Percentiles rank a stretch among this genome's conserved stretches.
phyloP scores from a whole-genome alignment of 2,797 vertebrate species.

The Hypotaenidia okinawae region DNA sequence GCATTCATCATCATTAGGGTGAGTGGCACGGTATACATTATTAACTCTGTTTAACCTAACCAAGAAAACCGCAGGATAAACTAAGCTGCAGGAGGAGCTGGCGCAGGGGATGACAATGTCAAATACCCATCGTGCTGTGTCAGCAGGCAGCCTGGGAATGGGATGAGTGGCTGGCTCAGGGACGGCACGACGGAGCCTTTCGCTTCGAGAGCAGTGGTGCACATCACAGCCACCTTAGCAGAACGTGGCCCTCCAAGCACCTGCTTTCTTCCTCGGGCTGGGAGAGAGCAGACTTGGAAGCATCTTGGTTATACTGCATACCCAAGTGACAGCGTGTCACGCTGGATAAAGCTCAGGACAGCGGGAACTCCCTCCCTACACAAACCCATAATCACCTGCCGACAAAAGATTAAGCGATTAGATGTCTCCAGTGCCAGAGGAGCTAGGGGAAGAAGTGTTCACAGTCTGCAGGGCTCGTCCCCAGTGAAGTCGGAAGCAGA shows the following conservation, averaged over 20 bases:
- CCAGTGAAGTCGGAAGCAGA: not conserved
- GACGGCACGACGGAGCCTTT: not conserved
- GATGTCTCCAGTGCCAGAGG: not conserved
- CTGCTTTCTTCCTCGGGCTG: not conserved
- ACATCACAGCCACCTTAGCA: not conserved
- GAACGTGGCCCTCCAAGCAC: not conserved
- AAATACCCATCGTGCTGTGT: not conserved
- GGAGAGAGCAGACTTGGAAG: not conserved
- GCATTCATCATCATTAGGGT: not conserved
- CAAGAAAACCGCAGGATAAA: slow-evolving; percentile 9
- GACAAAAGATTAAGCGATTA: not conserved
- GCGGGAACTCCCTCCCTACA: not conserved
- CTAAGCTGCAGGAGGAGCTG: not conserved
- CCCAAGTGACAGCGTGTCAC: not conserved
- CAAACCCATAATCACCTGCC: not conserved
- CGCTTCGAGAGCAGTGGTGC: not conserved
- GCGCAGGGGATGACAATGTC: not conserved
- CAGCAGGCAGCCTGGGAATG: slow-evolving; percentile 9
- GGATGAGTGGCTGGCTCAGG: rapidly evolving
- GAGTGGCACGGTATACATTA: not conserved
- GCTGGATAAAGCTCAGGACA: not conserved
- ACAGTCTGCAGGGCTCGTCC: not conserved
- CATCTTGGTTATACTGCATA: not conserved
- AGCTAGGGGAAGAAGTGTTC: not conserved
- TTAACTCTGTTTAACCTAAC: not conserved